phyloP scores from a whole-genome alignment of 2,888 invertebrate species.

The Nomada flava region DNA sequence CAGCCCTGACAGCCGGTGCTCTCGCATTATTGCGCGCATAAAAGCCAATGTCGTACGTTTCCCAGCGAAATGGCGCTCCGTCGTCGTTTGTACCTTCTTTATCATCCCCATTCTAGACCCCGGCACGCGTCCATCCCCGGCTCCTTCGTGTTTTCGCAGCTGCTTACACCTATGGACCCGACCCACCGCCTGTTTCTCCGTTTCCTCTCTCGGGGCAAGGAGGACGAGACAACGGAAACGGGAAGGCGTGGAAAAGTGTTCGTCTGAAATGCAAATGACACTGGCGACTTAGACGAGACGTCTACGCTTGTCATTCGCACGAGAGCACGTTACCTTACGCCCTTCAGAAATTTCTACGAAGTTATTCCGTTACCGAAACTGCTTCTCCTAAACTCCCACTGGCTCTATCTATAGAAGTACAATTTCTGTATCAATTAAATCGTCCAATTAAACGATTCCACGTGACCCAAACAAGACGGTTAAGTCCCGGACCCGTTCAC shows the following conservation, averaged over 20 bases:
- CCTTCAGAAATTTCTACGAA: no score
- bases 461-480: no score
- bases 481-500: background rate
- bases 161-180: slow-evolving; percentile 38
- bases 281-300: background rate
- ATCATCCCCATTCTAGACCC: slow-evolving; percentile 40
- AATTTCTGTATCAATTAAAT: no score
- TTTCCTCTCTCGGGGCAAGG: background rate
- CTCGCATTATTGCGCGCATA: slow-evolving; percentile 76
- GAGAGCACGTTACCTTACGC: no score
- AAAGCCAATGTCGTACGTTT: slow-evolving; percentile 75
- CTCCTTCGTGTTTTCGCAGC: slow-evolving; percentile 35
- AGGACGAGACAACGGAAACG: background rate
- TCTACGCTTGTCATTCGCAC: background rate
- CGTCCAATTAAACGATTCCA: no score
- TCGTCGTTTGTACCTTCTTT: slow-evolving; percentile 64
- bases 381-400: no score
- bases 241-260: slow-evolving; percentile 3
- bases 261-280: slow-evolving; percentile 12
- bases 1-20: slow-evolving; percentile 68
- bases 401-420: no score
- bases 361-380: no score
- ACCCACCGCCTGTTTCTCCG: background rate
- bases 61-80: slow-evolving; percentile 54
- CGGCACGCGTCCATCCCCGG: slow-evolving; percentile 14